Evolutionary conservation across 2,113 vertebrate species (phyloP).

Genomic region (Pitta sordida): DNA sequence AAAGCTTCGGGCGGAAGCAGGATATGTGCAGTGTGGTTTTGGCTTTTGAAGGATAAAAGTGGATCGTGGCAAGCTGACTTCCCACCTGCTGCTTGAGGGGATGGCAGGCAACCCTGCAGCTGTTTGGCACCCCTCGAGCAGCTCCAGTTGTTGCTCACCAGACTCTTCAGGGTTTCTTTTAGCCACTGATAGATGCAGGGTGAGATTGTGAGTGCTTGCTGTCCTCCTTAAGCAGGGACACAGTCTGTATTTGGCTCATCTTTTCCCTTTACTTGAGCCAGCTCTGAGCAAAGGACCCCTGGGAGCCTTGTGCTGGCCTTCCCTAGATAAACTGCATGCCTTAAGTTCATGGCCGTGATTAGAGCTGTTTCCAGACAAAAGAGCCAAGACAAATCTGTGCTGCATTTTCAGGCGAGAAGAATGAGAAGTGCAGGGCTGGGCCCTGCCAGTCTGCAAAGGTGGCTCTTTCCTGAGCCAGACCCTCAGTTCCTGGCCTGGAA

Average conservation of each 20-base stretch:
- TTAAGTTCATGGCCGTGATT: slow-evolving; percentile 16
- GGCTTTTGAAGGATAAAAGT: slow-evolving; percentile 15
- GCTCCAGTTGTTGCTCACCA: background rate
- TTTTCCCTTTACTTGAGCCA: slow-evolving; percentile 27
- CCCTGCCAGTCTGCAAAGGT: background rate
- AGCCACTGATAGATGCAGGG: background rate
- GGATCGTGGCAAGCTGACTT: background rate
- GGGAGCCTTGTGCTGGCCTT: slow-evolving; percentile 34
- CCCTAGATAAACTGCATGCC: slow-evolving; percentile 3
- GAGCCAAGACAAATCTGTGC: background rate
- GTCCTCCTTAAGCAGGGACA: background rate
- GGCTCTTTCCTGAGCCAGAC: background rate
- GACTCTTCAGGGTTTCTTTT: background rate
- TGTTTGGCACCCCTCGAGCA: slow-evolving; percentile 43
- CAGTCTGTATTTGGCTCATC: slow-evolving; percentile 45
- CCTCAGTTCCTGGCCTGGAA: background rate
- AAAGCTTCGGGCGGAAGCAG: slow-evolving; percentile 11
- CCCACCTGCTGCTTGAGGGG: slow-evolving; percentile 51
- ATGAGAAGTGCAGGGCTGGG: background rate
- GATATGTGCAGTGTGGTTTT: background rate
- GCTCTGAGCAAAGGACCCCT: background rate
- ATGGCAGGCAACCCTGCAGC: slow-evolving; percentile 47
- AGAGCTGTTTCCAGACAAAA: slow-evolving; percentile 23
- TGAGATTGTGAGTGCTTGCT: background rate
- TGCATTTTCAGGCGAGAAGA: background rate